These are phyloP conservation scores for Marisa cornuarietis DNA, from an alignment of 1,140 invertebrate species.

Conservation along the genomic window DNA sequence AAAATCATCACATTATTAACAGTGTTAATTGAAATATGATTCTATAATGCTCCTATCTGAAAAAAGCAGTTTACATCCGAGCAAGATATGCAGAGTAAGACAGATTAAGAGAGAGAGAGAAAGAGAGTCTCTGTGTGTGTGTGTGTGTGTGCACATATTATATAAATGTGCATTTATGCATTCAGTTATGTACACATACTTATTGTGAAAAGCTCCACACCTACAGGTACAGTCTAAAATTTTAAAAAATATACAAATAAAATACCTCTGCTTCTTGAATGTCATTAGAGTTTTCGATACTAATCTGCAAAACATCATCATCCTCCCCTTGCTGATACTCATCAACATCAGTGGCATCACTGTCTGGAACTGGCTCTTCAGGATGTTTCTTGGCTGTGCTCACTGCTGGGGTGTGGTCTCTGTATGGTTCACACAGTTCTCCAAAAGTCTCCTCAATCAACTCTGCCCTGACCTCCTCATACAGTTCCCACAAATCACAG, in stretches of 20 bases:
- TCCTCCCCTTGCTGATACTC: slow-evolving; percentile 35
- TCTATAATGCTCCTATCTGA: no score
- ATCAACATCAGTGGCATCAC: slow-evolving; percentile 31
- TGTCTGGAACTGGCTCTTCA: slow-evolving; percentile 9
- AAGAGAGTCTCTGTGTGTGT: no score
- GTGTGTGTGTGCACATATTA: no score
- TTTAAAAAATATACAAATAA: not conserved
- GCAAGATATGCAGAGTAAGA: no score
- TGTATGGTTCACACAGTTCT: slow-evolving; percentile 31
- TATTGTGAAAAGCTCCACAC: no score
- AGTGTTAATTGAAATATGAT: no score
- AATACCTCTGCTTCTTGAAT: not conserved
- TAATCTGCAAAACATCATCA: not conserved
- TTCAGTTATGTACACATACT: no score
- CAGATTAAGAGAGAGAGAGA: no score
- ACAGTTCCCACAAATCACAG: slow-evolving; percentile 88
- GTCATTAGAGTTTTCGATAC: not conserved
- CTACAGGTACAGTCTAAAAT: not conserved
- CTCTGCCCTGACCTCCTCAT: slow-evolving; percentile 66
- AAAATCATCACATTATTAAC: no score
- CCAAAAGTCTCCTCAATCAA: slow-evolving; percentile 61
- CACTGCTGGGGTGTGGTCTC: slow-evolving; percentile 16
- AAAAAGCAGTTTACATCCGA: no score
- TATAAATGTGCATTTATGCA: no score
- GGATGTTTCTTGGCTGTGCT: slow-evolving; percentile 16